Conservation (phyloP, 1,140 invertebrate genomes). For the Orius insidiosus region DNA sequence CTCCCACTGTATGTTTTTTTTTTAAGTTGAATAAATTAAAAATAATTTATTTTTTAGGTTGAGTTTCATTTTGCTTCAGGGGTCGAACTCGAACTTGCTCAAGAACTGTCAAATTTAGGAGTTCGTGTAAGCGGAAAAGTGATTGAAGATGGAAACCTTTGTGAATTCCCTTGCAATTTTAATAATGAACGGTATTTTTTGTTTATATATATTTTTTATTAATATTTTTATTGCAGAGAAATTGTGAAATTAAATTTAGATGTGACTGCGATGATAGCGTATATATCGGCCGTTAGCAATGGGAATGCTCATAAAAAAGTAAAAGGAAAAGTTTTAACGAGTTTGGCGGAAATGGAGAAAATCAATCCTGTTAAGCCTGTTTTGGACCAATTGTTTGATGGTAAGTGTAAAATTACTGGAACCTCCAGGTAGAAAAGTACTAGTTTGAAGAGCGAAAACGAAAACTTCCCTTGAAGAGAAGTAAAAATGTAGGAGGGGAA, state of each 20-base stretch:
- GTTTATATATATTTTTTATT: no score
- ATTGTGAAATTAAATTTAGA: slow-evolving; percentile 54
- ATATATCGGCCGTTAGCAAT: slow-evolving; percentile 75
- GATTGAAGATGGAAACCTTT: slow-evolving; percentile 22
- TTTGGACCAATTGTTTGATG: slow-evolving; percentile 57
- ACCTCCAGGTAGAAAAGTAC: no score
- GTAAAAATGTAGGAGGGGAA: no score
- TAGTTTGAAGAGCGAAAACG: no score
- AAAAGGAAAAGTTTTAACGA: slow-evolving; percentile 54
- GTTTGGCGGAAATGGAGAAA: slow-evolving; percentile 68
- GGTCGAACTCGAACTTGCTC: slow-evolving; percentile 34
- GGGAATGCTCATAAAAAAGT: slow-evolving; percentile 53
- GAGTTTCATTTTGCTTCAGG: slow-evolving; percentile 58
- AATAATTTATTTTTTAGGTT: no score
- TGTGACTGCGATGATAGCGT: slow-evolving; percentile 74
- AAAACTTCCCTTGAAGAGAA: no score
- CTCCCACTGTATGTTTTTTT: no score
- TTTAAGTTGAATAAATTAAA: no score
- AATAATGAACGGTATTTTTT: neutral
- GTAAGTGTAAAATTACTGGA: no score
- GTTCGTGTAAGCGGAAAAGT: slow-evolving; percentile 29
- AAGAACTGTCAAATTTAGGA: slow-evolving; percentile 27
- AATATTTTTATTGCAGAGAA: slow-evolving; percentile 22
- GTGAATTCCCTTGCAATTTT: neutral
- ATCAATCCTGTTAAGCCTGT: slow-evolving; percentile 57